These are phyloP conservation scores for Gibbula magus DNA, from an alignment of 2,888 invertebrate genomes.

Conservation along the genomic window DNA sequence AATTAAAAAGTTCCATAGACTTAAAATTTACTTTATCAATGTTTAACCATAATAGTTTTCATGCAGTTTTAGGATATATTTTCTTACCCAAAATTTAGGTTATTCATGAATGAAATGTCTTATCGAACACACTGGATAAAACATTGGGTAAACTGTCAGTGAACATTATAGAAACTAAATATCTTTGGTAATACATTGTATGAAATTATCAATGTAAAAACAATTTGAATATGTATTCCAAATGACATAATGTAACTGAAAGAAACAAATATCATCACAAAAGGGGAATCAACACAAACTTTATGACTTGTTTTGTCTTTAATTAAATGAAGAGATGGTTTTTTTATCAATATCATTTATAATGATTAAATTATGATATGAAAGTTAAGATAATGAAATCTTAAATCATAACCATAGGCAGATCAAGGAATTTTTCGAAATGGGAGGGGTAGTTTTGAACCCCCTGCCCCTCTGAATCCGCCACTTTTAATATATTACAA, in stretches of 20 bases:
- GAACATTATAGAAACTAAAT: too few species aligned
- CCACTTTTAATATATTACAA: neutral
- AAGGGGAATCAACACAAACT: neutral
- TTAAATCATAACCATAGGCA: too few species aligned
- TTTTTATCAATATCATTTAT: neutral
- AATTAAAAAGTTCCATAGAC: too few species aligned
- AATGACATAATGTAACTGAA: neutral
- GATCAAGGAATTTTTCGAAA: too few species aligned
- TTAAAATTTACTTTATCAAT: too few species aligned
- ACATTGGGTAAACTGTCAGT: too few species aligned
- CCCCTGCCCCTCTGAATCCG: neutral
- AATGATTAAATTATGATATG: neutral
- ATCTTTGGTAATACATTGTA: neutral
- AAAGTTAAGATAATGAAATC: neutral
- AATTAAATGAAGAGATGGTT: neutral
- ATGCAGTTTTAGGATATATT: too few species aligned
- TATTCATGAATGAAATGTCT: too few species aligned
- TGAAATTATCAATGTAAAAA: neutral
- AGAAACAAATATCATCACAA: neutral
- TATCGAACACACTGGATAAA: too few species aligned
- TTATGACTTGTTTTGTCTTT: neutral
- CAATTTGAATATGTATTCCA: neutral
- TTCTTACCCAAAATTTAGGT: too few species aligned
- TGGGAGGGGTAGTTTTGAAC: too few species aligned
- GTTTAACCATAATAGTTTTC: too few species aligned